These are phyloP conservation scores for Condylura cristata DNA, from an alignment of 2,113 vertebrate species.

Conservation along the genomic window DNA sequence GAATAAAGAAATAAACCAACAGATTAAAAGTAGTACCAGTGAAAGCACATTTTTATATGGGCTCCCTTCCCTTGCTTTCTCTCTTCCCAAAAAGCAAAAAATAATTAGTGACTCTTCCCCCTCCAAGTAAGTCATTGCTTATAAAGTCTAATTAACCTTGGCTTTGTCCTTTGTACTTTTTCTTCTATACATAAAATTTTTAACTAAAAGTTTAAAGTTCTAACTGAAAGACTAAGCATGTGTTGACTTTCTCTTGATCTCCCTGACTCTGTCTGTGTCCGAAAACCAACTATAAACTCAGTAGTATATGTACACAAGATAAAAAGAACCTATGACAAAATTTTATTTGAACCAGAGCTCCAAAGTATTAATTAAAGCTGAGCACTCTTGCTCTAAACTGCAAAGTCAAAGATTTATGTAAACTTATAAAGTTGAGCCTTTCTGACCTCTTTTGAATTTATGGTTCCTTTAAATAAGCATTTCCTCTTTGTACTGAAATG, in stretches of 20 bases:
- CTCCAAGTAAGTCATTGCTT: not conserved
- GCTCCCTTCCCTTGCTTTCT: slow-evolving; percentile 17
- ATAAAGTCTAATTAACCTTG: not conserved
- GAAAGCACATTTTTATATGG: not conserved
- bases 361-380: slow-evolving; percentile 68
- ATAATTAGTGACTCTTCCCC: not conserved
- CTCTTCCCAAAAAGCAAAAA: slow-evolving; percentile 6
- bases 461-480: slow-evolving; percentile 67
- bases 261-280: not conserved
- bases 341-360: slow-evolving; percentile 68
- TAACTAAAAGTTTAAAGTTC: slow-evolving; percentile 11
- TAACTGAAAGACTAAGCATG: slow-evolving; percentile 37
- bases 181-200: not conserved
- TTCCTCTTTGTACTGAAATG: slow-evolving; percentile 63
- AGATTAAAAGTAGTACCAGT: not conserved
- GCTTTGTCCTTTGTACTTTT: slow-evolving; percentile 14
- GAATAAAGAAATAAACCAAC: not conserved
- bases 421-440: slow-evolving; percentile 71
- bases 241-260: slow-evolving; percentile 63
- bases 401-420: slow-evolving; percentile 75
- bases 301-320: not conserved
- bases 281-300: not conserved
- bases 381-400: slow-evolving; percentile 77
- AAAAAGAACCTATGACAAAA: slow-evolving; percentile 49
- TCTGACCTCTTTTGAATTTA: slow-evolving; percentile 77